Base-by-base conservation (phyloP, 2,113 vertebrate genomes). In the chimpanzee (Pan troglodytes) region DNA sequence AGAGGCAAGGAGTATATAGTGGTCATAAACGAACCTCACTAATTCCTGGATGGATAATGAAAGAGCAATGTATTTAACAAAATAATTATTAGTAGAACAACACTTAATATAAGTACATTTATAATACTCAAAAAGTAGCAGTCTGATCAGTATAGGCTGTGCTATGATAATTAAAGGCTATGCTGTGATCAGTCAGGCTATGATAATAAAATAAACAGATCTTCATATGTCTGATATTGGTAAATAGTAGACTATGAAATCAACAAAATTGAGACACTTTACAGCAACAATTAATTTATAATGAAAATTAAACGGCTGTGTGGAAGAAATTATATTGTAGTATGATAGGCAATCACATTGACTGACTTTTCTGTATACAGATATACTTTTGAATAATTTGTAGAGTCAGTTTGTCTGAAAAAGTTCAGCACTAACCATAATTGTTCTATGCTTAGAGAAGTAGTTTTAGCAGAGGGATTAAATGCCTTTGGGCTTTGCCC, bases 231-330 rank as follows among this genome's bases (percentile, higher is more conserved):
- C 30, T 83, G 45, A 83, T 87, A 43, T 32, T 93, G 22, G 1
- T 57, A 59, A 73, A 89, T 30, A 92, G 43, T 78, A 78, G 52
- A 75, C 13, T 89, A 30, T 23, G 23, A 80, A 67, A 90, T 85
- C 38, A 96, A 45, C 17, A 93, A 95, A 88, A 84, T 79, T 80
- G 88, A 59, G 22, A 59, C 6, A 79, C 40, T 67, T 95, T 88
- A 72, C 4, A 75, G 17, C 23, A 88, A 67, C 50, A 88, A 61
- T 57, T 40, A 78, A 80, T 38, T 75, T 79, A 81, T 2, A 92
- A 82, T 72, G 67, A 91, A 82, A 96, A 50, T 61, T 55, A 43
- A 22, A 88, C 4, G 59, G 40, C 16, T 81, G 50, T 48, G 11
- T 52, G 6, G 5, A 90, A 82, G 30, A 90, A 92, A 68, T 80